Base-by-base conservation (phyloP, 2,888 invertebrate species). In the Cenopis cana region DNA sequence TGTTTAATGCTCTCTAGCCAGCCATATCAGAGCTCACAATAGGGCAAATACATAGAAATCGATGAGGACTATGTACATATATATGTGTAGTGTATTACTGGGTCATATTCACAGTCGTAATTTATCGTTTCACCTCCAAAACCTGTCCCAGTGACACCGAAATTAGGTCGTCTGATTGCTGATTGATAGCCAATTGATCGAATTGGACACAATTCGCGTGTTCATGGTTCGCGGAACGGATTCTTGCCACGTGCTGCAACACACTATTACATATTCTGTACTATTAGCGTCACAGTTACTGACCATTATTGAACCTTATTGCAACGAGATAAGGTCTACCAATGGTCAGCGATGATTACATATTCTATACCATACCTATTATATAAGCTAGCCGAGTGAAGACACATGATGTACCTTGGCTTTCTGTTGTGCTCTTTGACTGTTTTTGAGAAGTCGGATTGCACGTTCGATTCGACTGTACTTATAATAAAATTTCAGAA, bases 161-260 rank as follows among this genome's bases (percentile, higher is more conserved):
- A 66, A 60, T 59, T 70, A 46, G 59, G 65, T 50, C 70, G 65
- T 52, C 65, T 70, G 65, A 70, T 70, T 66, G 59, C 5, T 18
- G 65, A 70, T 70, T 66, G 59, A 2, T 18, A 17, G 14, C 46
- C 70, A 70, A 70, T 70, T 70, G 70, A 60, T 70, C 59, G 54
- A 70, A 70, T 70, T 70, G 70, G 59, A 54, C 17, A 69, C 69
- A 69, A 69, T 62, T 61, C 62, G 62, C 69, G 56, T 59, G 50
- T 60, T 46, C 46, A 59, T 59, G 41, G 29, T 60, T 60, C 54
- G 57, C 69, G 55, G 59, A 70, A 66, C 20, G 18, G 50, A 56
- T 49, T 59, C 67, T 29, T 17, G 50, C 18, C 62, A 64, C 52
- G 52, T 64, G 29, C 8, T 20, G 41, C 18, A 5, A 0, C 17